Percentiles rank a stretch among this genome's conserved stretches.
Conservation (phyloP, 2,888 invertebrate species). For the Eristalis pertinax region DNA sequence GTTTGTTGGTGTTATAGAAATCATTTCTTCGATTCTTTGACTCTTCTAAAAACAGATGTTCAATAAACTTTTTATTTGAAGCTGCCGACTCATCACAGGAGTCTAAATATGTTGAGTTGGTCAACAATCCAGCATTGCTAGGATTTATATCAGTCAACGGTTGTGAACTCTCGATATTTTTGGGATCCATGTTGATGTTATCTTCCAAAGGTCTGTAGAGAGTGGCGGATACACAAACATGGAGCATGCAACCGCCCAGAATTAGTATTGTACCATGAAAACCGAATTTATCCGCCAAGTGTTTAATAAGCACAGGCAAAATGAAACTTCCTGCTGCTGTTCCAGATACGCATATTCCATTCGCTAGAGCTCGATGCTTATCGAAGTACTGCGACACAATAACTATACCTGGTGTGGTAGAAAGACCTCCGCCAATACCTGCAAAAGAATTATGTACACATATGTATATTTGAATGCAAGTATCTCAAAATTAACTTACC, state of each 20-base stretch:
- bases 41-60: constrained; percentile 81
- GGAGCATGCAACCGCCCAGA: constrained; percentile 88
- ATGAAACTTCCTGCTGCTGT: constrained; percentile 91
- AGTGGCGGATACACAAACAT: constrained; percentile 88
- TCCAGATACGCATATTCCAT: constrained; percentile 91
- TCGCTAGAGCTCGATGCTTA: constrained; percentile 89
- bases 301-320: constrained; percentile 88
- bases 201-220: constrained; percentile 84
- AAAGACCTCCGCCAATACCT: constrained; percentile 90
- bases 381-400: constrained; percentile 91
- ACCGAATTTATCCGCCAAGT: constrained; percentile 86
- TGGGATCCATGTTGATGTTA: constrained; percentile 71
- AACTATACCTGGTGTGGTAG: constrained; percentile 90
- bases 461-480: not conserved
- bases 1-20: constrained; percentile 76
- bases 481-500: constrained; percentile 81
- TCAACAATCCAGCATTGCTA: constrained; percentile 79
- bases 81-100: constrained; percentile 79
- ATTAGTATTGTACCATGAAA: constrained; percentile 88
- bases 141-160: constrained; percentile 78
- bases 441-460: not conserved
- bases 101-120: constrained; percentile 80
- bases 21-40: constrained; percentile 81
- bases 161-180: constrained; percentile 75
- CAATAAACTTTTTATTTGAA: constrained; percentile 80